Base-by-base conservation (phyloP, 2,888 invertebrate genomes). In the Andrena marginata region DNA sequence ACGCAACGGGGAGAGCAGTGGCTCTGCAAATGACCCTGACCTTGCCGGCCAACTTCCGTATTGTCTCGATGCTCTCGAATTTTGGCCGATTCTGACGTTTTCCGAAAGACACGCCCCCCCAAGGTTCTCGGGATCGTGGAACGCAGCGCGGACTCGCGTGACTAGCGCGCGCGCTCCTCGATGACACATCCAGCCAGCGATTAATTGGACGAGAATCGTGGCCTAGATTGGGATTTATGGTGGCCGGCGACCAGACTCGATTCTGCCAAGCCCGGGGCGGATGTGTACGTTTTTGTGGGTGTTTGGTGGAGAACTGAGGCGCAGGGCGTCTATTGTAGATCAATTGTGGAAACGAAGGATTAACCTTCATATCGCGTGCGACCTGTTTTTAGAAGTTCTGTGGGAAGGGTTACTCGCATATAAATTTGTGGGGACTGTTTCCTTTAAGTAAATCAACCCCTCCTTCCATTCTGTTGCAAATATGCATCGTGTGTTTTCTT, bases 1-100 rank as follows among this genome's bases (percentile, higher is more conserved):
- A 26, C 13, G 23, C 42, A 42, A 16, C 16, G 16, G 16, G 16
- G 23, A 26, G 23, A 77, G 65, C 75, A 74, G 76, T 65, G 85
- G 82, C 82, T 84, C 87, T 82, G 76, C 89, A 85, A 84, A 77
- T 90, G 92, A 94, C 94, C 94, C 93, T 94, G 94, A 94, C 94
- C 94, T 94, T 94, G 93, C 5, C 93, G 89, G 91, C 56, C 93
- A 79, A 93, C 91, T 92, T 93, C 92, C 91, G 91, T 90, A 89
- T 92, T 91, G 91, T 93, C 93, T 92, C 93, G 91, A 90, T 91
- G 91, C 87, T 85, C 85, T 79, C 76, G 54, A 51, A 85, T 85
- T 85, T 85, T 65, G 67, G 65, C 31, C 10, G 16, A 71, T 8
- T 31, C 8, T 10, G 7, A 10, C 16, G 2, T 23, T 48, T 51